Conservation (phyloP, 2,113 vertebrate species). For the Polypterus bichir region DNA sequence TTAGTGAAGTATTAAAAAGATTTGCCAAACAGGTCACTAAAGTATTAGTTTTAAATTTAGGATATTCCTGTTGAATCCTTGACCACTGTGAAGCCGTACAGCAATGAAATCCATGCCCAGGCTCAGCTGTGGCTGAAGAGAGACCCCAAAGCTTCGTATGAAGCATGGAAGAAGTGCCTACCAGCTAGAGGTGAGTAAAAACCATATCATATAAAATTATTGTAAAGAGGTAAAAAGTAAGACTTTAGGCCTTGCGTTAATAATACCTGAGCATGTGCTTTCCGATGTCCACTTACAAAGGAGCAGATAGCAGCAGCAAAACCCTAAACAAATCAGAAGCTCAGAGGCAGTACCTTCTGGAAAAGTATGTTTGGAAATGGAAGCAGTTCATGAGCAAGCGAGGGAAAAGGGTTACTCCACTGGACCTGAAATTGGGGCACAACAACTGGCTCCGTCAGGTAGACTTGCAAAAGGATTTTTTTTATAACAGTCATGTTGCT, state of each 20-base stretch:
- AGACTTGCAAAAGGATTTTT: slow-evolving; percentile 4
- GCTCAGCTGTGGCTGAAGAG: slow-evolving; percentile 96
- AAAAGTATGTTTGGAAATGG: slow-evolving; percentile 96
- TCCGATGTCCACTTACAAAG: slow-evolving; percentile 18
- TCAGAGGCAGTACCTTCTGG: slow-evolving; percentile 74
- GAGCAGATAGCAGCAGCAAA: slow-evolving; percentile 63
- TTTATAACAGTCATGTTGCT: no score
- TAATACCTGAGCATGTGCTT: no score
- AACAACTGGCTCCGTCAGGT: slow-evolving; percentile 97
- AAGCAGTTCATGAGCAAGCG: slow-evolving; percentile 79
- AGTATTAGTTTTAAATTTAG: slow-evolving; percentile 33
- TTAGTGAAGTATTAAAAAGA: no score
- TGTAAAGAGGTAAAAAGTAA: no score
- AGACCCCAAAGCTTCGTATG: slow-evolving; percentile 89
- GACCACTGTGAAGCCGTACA: slow-evolving; percentile 91
- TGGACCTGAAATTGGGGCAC: slow-evolving; percentile 85
- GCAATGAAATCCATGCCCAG: slow-evolving; percentile 95
- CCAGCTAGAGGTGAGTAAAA: slow-evolving; percentile 71
- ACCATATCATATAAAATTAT: not conserved
- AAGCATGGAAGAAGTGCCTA: slow-evolving; percentile 96
- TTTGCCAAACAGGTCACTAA: not conserved
- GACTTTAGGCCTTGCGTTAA: no score
- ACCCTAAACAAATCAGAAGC: slow-evolving; percentile 73
- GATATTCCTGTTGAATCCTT: slow-evolving; percentile 81
- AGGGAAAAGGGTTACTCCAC: slow-evolving; percentile 67